Evolutionary conservation across 2,888 invertebrate genomes (phyloP).

Genomic region (Serripes groenlandicus): DNA sequence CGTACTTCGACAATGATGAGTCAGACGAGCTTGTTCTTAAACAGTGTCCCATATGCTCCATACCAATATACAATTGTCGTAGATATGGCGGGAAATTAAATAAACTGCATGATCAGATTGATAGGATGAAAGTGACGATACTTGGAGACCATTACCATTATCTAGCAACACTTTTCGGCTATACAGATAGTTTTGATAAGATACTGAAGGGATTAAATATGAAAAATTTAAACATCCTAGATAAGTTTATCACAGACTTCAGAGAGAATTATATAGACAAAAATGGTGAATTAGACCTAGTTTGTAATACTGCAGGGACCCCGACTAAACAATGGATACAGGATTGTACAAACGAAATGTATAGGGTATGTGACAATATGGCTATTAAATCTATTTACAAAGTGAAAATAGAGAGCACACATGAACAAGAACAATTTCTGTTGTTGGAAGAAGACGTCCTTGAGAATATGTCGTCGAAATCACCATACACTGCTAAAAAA

Average conservation of each 20-base stretch:
- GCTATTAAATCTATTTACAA: background rate
- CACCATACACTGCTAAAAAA: background rate
- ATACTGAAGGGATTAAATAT: too few species aligned
- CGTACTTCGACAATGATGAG: constrained; percentile 87
- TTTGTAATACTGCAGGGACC: too few species aligned
- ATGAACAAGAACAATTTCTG: background rate
- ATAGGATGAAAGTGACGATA: background rate
- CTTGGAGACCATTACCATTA: background rate
- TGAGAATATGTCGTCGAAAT: background rate
- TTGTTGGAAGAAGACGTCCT: background rate
- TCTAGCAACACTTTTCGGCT: background rate
- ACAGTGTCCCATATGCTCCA: constrained; percentile 89
- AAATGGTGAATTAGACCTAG: too few species aligned
- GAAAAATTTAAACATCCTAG: too few species aligned
- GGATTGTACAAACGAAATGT: background rate
- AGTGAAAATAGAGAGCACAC: background rate
- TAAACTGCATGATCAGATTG: background rate
- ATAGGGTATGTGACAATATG: background rate
- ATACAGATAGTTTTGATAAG: background rate
- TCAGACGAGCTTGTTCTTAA: constrained; percentile 69
- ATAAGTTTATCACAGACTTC: too few species aligned
- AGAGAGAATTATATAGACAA: too few species aligned
- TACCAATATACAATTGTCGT: constrained; percentile 86
- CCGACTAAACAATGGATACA: background rate
- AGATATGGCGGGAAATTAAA: background rate